Base-by-base conservation (phyloP, 2,797 vertebrate genomes). In the Xiphorhynchus erythropygius region DNA sequence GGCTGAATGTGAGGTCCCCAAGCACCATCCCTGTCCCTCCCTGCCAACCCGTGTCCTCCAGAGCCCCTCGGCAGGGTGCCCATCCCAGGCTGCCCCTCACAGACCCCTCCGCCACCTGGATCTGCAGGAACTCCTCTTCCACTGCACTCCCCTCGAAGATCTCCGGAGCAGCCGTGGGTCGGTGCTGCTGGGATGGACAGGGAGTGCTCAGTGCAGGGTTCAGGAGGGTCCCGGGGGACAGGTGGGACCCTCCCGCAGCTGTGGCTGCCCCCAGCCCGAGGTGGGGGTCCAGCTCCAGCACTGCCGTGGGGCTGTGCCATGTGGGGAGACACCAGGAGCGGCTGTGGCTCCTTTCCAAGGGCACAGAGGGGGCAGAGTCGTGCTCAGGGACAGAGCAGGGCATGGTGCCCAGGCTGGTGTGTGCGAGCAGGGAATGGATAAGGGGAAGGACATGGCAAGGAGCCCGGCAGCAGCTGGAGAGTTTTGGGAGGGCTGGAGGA, bases 41-140 rank as follows among this genome's bases (percentile, higher is more conserved):
- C 64, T 42, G 37, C 33, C 41, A 39, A 39, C 57, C 47, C 8
- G 0, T 2, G 3, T 14, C 41, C 25, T 56, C 19, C 75, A 33
- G 18, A 49, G 7, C 15, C 59, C 37, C 37, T 24, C 3, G 7
- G 15, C 41, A 10, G 13, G 7, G 3, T 52, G 16, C 63, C 47
- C 60, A 16, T 7, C 35, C 30, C 18, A 4, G 30, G 42, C 35
- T 60, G 42, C 13, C 53, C 46, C 49, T 32, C 7, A 2, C 53
- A 18, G 47, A 46, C 44, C 56, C 81, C 18, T 49, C 49, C 28
- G 17, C 7, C 89, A 97, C 97, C 96, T 95, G 84, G 83, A 96
- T 95, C 49, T 71, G 90, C 76, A 97, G 53, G 70, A 97, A 97
- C 35, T 97, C 75, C 65, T 95, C 97, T 71, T 97, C 95, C 63